Evolutionary conservation across 2,797 vertebrate species (phyloP), one percentile per base, ranked within the genome.

Genomic region (Fringilla coelebs): DNA sequence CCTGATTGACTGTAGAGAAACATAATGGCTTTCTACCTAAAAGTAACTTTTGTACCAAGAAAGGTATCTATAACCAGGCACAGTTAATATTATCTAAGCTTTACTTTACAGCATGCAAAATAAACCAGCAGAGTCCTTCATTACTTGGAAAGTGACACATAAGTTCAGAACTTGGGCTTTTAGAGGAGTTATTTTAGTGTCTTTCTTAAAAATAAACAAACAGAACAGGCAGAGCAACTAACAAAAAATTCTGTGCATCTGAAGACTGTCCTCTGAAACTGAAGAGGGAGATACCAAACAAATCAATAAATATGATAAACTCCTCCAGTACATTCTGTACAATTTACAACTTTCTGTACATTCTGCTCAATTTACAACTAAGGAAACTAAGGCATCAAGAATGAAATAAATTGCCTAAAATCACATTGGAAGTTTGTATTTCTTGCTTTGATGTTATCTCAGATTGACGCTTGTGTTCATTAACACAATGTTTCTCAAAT

Each of bases 361-460:
- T 81, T 87, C 22, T 62, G 66, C 51, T 28, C 26, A 71, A 61
- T 77, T 87, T 93, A 89, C 63, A 88, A 38, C 51, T 68, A 40
- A 17, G 43, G 77, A 84, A 90, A 90, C 32, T 41, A 51, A 91
- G 29, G 65, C 52, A 82, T 45, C 24, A 86, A 76, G 63, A 82
- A 77, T 51, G 32, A 95, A 89, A 32, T 15, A 80, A 84, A 43
- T 89, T 72, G 58, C 45, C 49, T 54, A 82, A 75, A 90, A 76
- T 49, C 66, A 62, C 28, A 40, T 4, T 8, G 38, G 20, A 85
- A 88, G 46, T 80, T 85, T 66, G 48, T 65, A 74, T 89, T 88
- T 88, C 67, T 92, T 87, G 34, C 77, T 94, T 92, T 94, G 89
- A 96, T 86, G 80, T 57, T 61, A 60, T 22, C 68, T 91, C 36